Evolutionary conservation across 2,888 invertebrate species (phyloP), one percentile per base, ranked within the genome.

Genomic region (Aricia artaxerxes): DNA sequence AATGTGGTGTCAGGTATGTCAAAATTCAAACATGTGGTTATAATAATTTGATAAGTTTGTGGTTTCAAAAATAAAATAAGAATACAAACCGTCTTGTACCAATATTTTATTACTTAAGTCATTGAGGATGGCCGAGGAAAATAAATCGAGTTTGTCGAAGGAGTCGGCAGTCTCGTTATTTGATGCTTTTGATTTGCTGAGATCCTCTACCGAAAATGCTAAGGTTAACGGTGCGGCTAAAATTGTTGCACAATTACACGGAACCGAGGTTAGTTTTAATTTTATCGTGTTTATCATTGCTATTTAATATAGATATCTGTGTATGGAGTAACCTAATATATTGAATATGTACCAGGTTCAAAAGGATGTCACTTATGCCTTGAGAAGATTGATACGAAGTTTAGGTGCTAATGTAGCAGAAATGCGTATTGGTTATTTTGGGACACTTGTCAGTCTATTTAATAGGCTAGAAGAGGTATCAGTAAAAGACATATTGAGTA

Each of bases 371-470:
- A 91, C 95, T 76, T 97, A 97, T 90, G 95, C 96, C 0, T 86
- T 97, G 60, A 96, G 95, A 82, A 95, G 97, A 83, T 89, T 97
- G 77, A 93, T 97, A 3, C 94, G 97, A 83, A 97, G 97, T 81
- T 91, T 97, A 81, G 97, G 97, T 57, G 96, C 97, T 1, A 95
- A 96, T 35, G 94, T 96, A 64, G 94, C 95, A 38, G 92, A 94
- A 38, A 95, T 96, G 53, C 95, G 96, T 83, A 95, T 95, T 80
- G 97, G 97, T 40, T 97, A 96, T 89, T 97, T 96, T 86, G 95
- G 96, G 0, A 95, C 96, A 11, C 91, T 97, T 16, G 96, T 96
- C n/a, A 95, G 95, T 6, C 88, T 97, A 79, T 88, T 97, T 13
- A 91, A 89, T 72, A 90, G 94, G 78, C 90, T 94, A 80, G 89